Base-by-base conservation (phyloP, 2,888 invertebrate species). In the Seira musarum region DNA sequence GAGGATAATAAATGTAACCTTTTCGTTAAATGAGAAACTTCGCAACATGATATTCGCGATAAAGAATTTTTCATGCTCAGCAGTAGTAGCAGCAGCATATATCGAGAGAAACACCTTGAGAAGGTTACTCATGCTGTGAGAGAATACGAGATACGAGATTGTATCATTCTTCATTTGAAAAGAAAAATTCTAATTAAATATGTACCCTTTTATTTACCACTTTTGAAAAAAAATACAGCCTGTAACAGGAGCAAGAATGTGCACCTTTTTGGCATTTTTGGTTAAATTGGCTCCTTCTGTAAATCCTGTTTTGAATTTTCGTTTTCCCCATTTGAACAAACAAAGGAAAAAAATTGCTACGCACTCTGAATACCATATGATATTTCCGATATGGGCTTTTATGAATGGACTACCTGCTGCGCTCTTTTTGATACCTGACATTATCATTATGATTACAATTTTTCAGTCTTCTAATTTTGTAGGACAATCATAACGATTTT, bases 101-200 rank as follows among this genome's bases (percentile, higher is more conserved):
- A 15, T 5, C 17, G 10, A 57, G 10, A 40, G 69, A n/a, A 72
- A 67, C 64, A 72, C 78, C 78, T 78, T 78, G 78, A 72, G 78
- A 78, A 78, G 78, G 78, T 78, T 78, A 78, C 53, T 63, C 63
- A 40, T 22, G 53, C 71, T 72, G 72, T 66, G 78, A 78, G 57
- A 57, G 57, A 57, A n/a, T 57, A 72, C 35, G 72, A 72, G 68
- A 77, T n/a, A n/a, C n/a, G 77, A 66, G 49, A 63, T 76, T 69
- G 57, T 13, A 57, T 57, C 57, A 57, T 57, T 57, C n/a, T 40
- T 8, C 40, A n/a, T n/a, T n/a, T n/a, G n/a, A n/a, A n/a, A n/a
- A n/a, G n/a, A 57, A 57, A 57, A 57, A 57, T 17, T n/a, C 17
- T 57, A 57, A 57, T 57, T n/a, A n/a, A n/a, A n/a, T n/a, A n/a